These are phyloP conservation scores for Babyrousa celebensis DNA, from an alignment of 2,797 vertebrate genomes.

Conservation along the genomic window DNA sequence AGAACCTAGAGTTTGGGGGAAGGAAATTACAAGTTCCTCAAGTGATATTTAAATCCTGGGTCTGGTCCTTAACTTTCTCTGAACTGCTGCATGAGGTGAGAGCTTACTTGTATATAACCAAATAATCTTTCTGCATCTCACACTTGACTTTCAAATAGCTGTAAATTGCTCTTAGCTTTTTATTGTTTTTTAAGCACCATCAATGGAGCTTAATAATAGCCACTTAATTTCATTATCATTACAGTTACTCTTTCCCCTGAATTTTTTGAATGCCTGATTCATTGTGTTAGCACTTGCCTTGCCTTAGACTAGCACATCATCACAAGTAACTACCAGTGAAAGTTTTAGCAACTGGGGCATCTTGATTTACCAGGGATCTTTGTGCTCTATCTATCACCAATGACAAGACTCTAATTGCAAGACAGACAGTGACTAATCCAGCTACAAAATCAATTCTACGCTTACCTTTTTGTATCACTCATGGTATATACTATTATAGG, in stretches of 20 bases:
- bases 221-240: not conserved
- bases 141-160: not conserved
- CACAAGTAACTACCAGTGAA: not conserved
- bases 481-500: not conserved
- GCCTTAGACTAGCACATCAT: not conserved
- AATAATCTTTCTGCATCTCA: not conserved
- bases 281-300: not conserved
- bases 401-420: not conserved
- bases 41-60: not conserved
- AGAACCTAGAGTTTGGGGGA: not conserved
- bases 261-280: not conserved
- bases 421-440: not conserved
- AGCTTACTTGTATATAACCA: not conserved
- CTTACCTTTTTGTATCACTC: not conserved
- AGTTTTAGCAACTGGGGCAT: not conserved
- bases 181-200: not conserved
- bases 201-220: not conserved
- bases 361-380: not conserved
- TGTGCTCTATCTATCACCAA: not conserved
- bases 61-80: not conserved
- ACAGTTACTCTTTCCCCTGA: not conserved
- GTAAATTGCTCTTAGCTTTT: slow-evolving; percentile 21
- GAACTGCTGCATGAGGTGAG: not conserved
- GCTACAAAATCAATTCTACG: not conserved
- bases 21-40: not conserved